Evolutionary conservation across 2,888 invertebrate species (phyloP), one percentile per base, ranked within the genome.

Genomic region (Toxonevra muliebris): DNA sequence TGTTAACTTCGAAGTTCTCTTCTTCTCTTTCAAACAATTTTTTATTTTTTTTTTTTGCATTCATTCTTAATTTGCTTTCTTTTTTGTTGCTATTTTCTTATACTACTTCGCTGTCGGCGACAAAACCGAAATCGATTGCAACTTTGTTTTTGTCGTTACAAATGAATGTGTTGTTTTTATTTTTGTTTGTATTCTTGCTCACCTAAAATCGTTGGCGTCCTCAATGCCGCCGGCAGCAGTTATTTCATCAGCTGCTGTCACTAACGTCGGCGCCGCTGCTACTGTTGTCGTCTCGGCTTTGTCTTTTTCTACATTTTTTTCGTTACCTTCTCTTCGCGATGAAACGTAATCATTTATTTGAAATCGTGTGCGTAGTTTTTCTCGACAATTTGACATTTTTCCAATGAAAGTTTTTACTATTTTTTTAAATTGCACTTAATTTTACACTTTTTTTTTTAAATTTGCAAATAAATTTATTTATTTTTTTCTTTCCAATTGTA

Each of bases 361-460:
- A 48, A 17, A n/a, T 43, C 67, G 64, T 64, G 60, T 65, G 66
- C 71, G 69, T 63, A 69, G 68, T 69, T 71, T 70, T 65, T 70
- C 63, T 41, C 65, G 69, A 67, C 65, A 60, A 68, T 66, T 70
- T 55, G 71, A 70, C 73, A 73, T 73, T 69, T 70, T 66, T 57
- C 40, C 43, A 2, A 12, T 13, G 61, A 19, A 61, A 50, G 48
- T 30, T 30, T 30, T 30, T 7, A 30, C 30, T 30, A 4, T 30
- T 30, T 30, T 30, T 7, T 30, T 7, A 4, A 4, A 4, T 30
- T 7, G 7, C 30, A 30, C 30, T 30, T 30, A 30, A 30, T 30
- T 30, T 30, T 30, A 30, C 30, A 30, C 30, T 30, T 30, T 30
- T 30, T 30, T 2, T 30, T 30, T 30, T 30, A 30, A 30, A 30